Conservation (phyloP, 1,140 invertebrate genomes). For the Cataglyphis hispanica region DNA sequence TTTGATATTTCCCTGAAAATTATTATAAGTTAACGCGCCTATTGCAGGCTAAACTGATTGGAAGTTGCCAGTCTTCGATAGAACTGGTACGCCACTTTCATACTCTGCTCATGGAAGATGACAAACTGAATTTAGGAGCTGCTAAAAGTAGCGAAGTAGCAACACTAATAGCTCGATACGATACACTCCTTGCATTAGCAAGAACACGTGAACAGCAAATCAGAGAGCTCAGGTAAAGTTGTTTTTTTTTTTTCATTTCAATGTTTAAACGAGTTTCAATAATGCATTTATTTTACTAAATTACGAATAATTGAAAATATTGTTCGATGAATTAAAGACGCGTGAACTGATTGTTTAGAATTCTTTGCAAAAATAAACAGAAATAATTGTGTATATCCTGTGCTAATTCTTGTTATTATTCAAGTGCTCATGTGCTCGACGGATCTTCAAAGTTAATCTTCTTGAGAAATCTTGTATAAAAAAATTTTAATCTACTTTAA, state of each 20-base stretch:
- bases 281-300: no score
- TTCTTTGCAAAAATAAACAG: no score
- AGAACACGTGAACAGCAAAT: constrained; percentile 92
- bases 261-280: background rate
- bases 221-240: constrained; percentile 90
- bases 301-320: no score
- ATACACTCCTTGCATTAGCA: constrained; percentile 90
- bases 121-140: constrained; percentile 89
- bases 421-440: no score
- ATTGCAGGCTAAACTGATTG: constrained; percentile 88
- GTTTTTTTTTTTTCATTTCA: constrained; percentile 12
- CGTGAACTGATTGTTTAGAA: no score
- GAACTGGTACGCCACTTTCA: constrained; percentile 93
- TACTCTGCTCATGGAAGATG: constrained; percentile 91
- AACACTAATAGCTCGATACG: constrained; percentile 89
- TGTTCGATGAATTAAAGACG: no score
- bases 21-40: background rate
- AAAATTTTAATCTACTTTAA: no score
- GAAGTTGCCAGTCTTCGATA: constrained; percentile 90
- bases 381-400: no score
- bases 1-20: background rate
- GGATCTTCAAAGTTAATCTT: no score
- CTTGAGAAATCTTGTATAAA: no score
- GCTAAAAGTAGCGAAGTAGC: constrained; percentile 90
- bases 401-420: no score